phyloP scores from a whole-genome alignment of 2,888 invertebrate genomes.

The Caradrina kadenii region DNA sequence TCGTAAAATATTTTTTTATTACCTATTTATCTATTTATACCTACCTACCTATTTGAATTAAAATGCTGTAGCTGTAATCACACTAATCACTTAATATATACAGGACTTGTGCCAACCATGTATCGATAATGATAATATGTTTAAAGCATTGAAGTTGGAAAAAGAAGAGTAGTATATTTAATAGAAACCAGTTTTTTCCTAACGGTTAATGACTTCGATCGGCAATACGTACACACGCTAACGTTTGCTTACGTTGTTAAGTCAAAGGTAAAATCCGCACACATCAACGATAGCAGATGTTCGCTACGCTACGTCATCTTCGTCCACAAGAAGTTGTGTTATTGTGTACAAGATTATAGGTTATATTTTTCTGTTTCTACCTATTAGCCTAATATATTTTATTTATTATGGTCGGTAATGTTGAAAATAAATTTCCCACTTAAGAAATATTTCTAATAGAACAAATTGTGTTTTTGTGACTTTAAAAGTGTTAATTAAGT shows the following conservation, averaged over 20 bases:
- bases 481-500: slow-evolving; percentile 1
- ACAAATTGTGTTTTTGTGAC: slow-evolving; percentile 4
- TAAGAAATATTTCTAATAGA: background rate
- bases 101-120: background rate
- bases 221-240: slow-evolving; percentile 9
- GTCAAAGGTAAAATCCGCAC: slow-evolving; percentile 32
- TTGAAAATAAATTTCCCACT: background rate
- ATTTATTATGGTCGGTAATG: slow-evolving; percentile 1
- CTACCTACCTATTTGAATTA: background rate
- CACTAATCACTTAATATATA: no score
- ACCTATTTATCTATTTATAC: background rate
- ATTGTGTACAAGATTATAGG: slow-evolving; percentile 41
- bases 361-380: slow-evolving; percentile 36
- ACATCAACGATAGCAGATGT: slow-evolving; percentile 29
- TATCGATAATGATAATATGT: background rate
- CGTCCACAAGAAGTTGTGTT: slow-evolving; percentile 24
- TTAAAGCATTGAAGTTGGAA: slow-evolving; percentile 21
- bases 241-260: slow-evolving; percentile 4
- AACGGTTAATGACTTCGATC: slow-evolving; percentile 44
- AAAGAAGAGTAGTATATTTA: slow-evolving; percentile 14
- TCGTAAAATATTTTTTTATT: background rate
- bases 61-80: no score
- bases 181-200: slow-evolving; percentile 43
- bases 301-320: slow-evolving; percentile 45
- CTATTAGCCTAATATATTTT: background rate